Evolutionary conservation across 2,113 vertebrate genomes (phyloP).

Genomic region (Phodopus roborovskii): DNA sequence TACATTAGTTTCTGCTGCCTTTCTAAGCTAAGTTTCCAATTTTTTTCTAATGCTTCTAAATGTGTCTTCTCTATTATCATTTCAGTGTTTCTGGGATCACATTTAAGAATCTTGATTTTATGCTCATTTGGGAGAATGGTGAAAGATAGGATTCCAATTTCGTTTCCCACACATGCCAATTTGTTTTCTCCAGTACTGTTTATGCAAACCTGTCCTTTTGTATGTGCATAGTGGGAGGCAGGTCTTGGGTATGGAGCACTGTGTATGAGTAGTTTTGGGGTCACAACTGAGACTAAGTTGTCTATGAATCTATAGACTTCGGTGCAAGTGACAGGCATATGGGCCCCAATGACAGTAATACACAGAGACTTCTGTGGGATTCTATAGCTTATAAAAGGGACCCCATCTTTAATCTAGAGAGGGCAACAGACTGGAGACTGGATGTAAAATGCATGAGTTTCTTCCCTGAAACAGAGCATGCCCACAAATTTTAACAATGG

Average conservation of each 20-base stretch:
- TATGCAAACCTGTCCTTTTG: background rate
- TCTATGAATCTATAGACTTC: background rate
- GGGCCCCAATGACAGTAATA: no score
- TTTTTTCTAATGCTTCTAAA: background rate
- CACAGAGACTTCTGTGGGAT: no score
- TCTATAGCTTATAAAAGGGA: background rate
- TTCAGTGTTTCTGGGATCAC: background rate
- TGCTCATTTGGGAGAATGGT: background rate
- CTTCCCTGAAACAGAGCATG: background rate
- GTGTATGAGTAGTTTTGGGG: no score
- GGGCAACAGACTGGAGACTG: background rate
- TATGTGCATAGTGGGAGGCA: background rate
- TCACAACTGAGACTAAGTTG: background rate
- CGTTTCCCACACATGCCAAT: no score
- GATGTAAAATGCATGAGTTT: no score
- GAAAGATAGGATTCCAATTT: background rate
- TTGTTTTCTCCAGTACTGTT: no score
- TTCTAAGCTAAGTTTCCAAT: background rate
- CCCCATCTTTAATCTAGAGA: background rate
- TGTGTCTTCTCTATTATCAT: no score
- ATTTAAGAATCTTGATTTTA: background rate
- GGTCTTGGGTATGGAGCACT: accelerated
- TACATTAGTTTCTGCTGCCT: background rate
- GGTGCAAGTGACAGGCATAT: background rate
- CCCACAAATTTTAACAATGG: background rate